A percentile compares a stretch with the other conserved stretches of the same genome.
Evolutionary conservation across 2,888 invertebrate species (phyloP).

Genomic region (Pristionchus maxplancki): DNA sequence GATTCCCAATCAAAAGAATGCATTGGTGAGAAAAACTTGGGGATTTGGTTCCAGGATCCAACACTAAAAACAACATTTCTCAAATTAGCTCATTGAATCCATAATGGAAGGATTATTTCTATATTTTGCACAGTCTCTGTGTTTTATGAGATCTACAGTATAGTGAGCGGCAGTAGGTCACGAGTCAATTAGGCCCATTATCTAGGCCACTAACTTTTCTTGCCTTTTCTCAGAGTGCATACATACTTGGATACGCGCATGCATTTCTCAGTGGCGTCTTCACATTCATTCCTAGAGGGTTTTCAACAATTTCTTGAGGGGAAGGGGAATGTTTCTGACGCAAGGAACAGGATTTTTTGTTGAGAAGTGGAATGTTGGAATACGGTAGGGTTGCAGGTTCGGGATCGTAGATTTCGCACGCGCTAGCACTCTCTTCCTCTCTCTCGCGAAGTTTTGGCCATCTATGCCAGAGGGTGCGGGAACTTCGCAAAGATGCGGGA

Average conservation of each 20-base stretch:
- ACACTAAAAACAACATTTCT: neutral
- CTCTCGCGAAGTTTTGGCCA: too few relatives aligned
- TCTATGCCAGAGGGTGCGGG: too few relatives aligned
- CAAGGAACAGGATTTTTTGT: neutral
- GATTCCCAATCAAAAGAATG: constrained; percentile 62
- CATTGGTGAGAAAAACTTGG: constrained; percentile 61
- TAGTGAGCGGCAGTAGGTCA: neutral
- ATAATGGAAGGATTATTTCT: too few relatives aligned
- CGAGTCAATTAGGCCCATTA: constrained; percentile 2
- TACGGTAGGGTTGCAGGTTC: too few relatives aligned
- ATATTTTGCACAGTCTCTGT: too few relatives aligned
- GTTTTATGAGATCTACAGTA: too few relatives aligned
- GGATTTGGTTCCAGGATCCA: too few relatives aligned
- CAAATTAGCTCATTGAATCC: too few relatives aligned
- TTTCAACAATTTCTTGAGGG: neutral
- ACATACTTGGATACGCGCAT: neutral
- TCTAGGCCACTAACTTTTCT: neutral
- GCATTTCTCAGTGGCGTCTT: neutral
- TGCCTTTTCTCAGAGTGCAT: neutral
- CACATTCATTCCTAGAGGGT: neutral
- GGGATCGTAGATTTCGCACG: too few relatives aligned
- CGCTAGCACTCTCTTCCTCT: too few relatives aligned
- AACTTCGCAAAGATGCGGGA: too few relatives aligned
- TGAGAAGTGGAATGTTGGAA: neutral
- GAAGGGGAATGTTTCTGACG: neutral